Percentiles rank a stretch among this genome's conserved stretches.
phyloP scores from a whole-genome alignment of 2,888 invertebrate species.

The Lepidochrysops patricia region DNA sequence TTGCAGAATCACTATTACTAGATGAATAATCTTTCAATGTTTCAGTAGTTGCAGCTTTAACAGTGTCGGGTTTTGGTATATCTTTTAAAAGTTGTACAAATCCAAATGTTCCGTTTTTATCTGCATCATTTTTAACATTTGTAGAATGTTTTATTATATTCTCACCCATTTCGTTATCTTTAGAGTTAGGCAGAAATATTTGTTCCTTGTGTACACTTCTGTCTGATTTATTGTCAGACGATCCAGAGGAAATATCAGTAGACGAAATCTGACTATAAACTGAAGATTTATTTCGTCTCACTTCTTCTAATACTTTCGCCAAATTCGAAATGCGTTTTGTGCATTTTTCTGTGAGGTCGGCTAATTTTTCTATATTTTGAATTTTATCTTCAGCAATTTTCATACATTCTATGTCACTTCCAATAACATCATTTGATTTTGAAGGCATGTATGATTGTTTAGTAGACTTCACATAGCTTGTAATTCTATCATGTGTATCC shows the following conservation, averaged over 20 bases:
- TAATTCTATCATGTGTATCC: constrained; percentile 23
- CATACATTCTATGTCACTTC: constrained; percentile 47
- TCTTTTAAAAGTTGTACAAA: constrained; percentile 44
- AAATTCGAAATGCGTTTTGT: constrained; percentile 61
- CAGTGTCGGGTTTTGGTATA: constrained; percentile 45
- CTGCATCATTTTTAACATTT: constrained; percentile 16
- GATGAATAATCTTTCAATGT: constrained; percentile 20
- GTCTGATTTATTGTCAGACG: constrained; percentile 40
- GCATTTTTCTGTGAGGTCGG: constrained; percentile 63
- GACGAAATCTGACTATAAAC: constrained; percentile 55
- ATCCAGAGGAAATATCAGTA: constrained; percentile 49
- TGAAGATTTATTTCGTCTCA: constrained; percentile 59
- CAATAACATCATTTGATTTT: constrained; percentile 45
- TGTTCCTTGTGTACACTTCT: constrained; percentile 26
- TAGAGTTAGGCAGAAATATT: constrained; percentile 17
- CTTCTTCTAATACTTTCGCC: constrained; percentile 64
- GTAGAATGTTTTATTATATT: not conserved
- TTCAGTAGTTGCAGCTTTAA: constrained; percentile 26
- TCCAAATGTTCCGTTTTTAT: constrained; percentile 24
- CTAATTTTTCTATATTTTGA: constrained; percentile 67
- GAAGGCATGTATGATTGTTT: constrained; percentile 40
- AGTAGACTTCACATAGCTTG: constrained; percentile 16
- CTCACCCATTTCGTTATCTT: constrained; percentile 19
- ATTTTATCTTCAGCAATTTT: constrained; percentile 59
- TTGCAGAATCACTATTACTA: constrained; percentile 17